Conservation (phyloP, 1,140 invertebrate genomes). For the Magallana angulata region DNA sequence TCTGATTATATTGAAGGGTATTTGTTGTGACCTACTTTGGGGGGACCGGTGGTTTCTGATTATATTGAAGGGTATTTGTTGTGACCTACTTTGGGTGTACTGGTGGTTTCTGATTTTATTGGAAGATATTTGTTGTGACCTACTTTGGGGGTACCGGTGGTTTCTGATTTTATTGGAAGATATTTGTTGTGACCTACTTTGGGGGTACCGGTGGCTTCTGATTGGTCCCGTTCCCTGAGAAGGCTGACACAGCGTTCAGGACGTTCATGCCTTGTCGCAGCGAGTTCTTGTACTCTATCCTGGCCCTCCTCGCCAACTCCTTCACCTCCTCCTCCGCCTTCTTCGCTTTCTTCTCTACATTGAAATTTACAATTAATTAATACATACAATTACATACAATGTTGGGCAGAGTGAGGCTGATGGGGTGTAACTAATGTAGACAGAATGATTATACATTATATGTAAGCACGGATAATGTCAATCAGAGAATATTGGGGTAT, state of each 20-base stretch:
- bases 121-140: conserved; percentile 38
- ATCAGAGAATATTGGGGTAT: no score
- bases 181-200: conserved; percentile 64
- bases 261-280: conserved; percentile 59
- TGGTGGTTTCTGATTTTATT: background rate
- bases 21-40: conserved; percentile 45
- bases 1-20: background rate
- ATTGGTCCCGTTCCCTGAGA: conserved; percentile 42
- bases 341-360: conserved; percentile 83
- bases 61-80: background rate
- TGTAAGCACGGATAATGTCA: no score
- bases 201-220: conserved; percentile 72
- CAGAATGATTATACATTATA: no score
- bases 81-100: conserved; percentile 72
- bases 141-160: conserved; percentile 71
- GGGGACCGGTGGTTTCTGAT: background rate
- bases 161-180: background rate
- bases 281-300: conserved; percentile 85
- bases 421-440: no score
- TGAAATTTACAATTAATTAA: no score
- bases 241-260: conserved; percentile 61
- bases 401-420: no score
- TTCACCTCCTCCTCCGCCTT: conserved; percentile 87
- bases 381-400: no score
- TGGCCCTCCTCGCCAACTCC: conserved; percentile 86